These are phyloP conservation scores for Oxycera nigricornis DNA, from an alignment of 2,888 invertebrate species.

Conservation along the genomic window DNA sequence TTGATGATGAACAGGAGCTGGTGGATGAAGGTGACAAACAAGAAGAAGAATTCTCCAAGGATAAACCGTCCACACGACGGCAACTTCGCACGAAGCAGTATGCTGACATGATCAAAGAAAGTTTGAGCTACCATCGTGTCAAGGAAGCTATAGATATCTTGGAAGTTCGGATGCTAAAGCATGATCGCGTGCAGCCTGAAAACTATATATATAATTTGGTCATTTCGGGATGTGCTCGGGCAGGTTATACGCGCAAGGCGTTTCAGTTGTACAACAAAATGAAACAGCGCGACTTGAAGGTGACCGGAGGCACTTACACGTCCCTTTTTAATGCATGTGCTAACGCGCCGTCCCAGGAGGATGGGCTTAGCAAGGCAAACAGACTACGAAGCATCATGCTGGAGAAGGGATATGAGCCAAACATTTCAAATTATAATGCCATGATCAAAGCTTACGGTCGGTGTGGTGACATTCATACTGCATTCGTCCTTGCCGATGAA, in stretches of 20 bases:
- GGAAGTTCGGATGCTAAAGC: constrained; percentile 76
- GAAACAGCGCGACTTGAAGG: constrained; percentile 75
- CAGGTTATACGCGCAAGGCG: constrained; percentile 86
- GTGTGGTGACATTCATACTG: constrained; percentile 77
- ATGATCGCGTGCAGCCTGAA: constrained; percentile 80
- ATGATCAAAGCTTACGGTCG: constrained; percentile 92
- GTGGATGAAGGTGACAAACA: constrained; percentile 67
- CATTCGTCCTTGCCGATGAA: constrained; percentile 85
- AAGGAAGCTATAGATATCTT: constrained; percentile 81
- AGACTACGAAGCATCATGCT: constrained; percentile 72
- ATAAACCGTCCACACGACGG: constrained; percentile 63
- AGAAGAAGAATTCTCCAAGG: constrained; percentile 68
- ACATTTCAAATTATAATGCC: constrained; percentile 80
- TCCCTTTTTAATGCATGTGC: constrained; percentile 89
- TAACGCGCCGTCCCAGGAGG: constrained; percentile 73
- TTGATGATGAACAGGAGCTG: constrained; percentile 51
- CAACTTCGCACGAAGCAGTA: constrained; percentile 71
- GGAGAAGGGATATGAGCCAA: constrained; percentile 73
- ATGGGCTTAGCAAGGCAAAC: constrained; percentile 74
- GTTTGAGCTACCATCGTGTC: constrained; percentile 69
- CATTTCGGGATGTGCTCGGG: constrained; percentile 82
- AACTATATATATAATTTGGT: constrained; percentile 81
- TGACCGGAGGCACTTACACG: constrained; percentile 79
- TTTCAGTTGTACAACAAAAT: constrained; percentile 84
- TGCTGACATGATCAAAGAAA: constrained; percentile 73